Evolutionary conservation across 2,888 invertebrate species (phyloP).

Genomic region (Scrobipalpa atriplicella): DNA sequence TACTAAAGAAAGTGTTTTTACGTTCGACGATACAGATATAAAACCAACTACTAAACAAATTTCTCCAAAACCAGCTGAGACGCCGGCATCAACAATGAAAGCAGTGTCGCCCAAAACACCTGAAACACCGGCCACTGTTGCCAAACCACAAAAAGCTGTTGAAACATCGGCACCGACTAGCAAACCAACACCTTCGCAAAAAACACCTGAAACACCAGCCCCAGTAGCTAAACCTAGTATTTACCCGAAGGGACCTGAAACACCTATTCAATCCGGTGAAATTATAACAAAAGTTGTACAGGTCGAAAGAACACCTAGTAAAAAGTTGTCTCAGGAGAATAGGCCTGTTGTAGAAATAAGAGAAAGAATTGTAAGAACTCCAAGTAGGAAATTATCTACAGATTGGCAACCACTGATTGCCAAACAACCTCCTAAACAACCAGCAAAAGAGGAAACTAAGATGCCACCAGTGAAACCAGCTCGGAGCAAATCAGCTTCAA

Average conservation of each 20-base stretch:
- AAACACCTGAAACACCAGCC: slow-evolving; percentile 9
- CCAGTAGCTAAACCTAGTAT: slow-evolving; percentile 24
- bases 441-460: slow-evolving; percentile 59
- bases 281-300: slow-evolving; percentile 75
- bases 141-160: slow-evolving; percentile 1
- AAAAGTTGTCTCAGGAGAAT: slow-evolving; percentile 62
- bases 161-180: not conserved
- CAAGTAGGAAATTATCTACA: slow-evolving; percentile 63
- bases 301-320: slow-evolving; percentile 74
- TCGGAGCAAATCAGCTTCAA: slow-evolving; percentile 76
- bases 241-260: slow-evolving; percentile 49
- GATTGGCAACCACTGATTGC: slow-evolving; percentile 59
- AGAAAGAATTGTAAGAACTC: slow-evolving; percentile 73
- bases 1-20: slow-evolving; percentile 60
- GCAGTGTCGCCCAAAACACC: not conserved
- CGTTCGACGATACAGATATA: slow-evolving; percentile 57
- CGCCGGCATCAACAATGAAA: slow-evolving; percentile 8
- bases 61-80: slow-evolving; percentile 45
- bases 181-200: slow-evolving; percentile 2
- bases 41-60: slow-evolving; percentile 39
- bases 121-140: not conserved
- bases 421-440: slow-evolving; percentile 50
- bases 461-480: slow-evolving; percentile 76
- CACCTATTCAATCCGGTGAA: slow-evolving; percentile 56
- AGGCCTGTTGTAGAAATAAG: slow-evolving; percentile 71